Evolutionary conservation across 2,797 vertebrate genomes (phyloP).

Genomic region (Enteromius unitaeniatus): DNA sequence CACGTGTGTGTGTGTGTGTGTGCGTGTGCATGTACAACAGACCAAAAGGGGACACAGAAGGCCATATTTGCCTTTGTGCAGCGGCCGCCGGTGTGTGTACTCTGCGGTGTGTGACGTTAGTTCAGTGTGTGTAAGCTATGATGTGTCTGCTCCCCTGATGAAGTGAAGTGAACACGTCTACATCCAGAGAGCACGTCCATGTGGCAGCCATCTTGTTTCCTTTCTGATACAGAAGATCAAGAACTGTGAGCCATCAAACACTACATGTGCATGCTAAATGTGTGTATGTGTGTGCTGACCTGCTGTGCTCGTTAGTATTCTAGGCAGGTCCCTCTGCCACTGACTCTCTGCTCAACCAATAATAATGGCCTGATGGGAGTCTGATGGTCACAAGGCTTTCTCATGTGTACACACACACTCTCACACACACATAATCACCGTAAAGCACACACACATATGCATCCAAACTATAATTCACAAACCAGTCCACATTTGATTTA

Average conservation of each 20-base stretch:
- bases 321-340: constrained; percentile 76
- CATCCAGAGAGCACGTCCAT: constrained; percentile 53
- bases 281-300: constrained; percentile 67
- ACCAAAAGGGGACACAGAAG: constrained; percentile 60
- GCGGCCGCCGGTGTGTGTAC: constrained; percentile 74
- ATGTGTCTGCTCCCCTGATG: constrained; percentile 74
- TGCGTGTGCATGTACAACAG: neutral
- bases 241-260: constrained; percentile 25
- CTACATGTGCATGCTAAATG: constrained; percentile 32
- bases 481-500: constrained; percentile 37
- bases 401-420: constrained; percentile 53
- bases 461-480: constrained; percentile 40
- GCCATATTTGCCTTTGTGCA: constrained; percentile 81
- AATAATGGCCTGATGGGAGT: constrained; percentile 84
- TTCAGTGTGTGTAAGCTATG: constrained; percentile 80
- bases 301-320: constrained; percentile 80
- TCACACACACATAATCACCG: constrained; percentile 51
- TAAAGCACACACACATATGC: constrained; percentile 53
- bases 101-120: constrained; percentile 78
- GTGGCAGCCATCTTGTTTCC: constrained; percentile 45
- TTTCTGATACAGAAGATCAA: constrained; percentile 27
- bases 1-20: constrained; percentile 60
- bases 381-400: constrained; percentile 79
- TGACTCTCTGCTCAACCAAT: constrained; percentile 81
- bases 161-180: constrained; percentile 67